phyloP scores from a whole-genome alignment of 2,888 invertebrate genomes.

The Crematogaster levior region DNA sequence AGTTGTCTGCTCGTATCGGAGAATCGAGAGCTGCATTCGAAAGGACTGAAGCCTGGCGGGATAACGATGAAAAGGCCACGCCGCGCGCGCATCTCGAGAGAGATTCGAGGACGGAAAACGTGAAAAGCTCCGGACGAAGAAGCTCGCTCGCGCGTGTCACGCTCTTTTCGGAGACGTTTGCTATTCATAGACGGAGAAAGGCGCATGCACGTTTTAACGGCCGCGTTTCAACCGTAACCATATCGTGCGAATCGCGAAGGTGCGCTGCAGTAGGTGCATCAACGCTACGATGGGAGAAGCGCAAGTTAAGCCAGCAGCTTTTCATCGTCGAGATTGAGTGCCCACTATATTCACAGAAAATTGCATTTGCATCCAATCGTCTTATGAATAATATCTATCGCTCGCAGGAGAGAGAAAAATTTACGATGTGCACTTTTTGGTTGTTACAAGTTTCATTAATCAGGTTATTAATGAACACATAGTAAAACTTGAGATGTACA shows the following conservation, averaged over 20 bases:
- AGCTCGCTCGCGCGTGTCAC: conserved; percentile 34
- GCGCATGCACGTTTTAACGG: conserved; percentile 20
- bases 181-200: conserved; percentile 48
- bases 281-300: conserved; percentile 24
- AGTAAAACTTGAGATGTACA: background rate
- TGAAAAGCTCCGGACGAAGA: conserved; percentile 42
- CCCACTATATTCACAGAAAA: conserved; percentile 12
- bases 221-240: conserved; percentile 14
- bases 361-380: background rate
- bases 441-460: background rate
- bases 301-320: conserved; percentile 32
- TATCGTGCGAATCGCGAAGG: conserved; percentile 4
- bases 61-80: conserved; percentile 57
- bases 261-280: background rate
- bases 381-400: background rate
- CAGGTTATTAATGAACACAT: background rate
- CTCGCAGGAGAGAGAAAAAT: background rate
- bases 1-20: conserved; percentile 64
- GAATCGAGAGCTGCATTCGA: conserved; percentile 66
- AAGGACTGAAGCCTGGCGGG: conserved; percentile 46
- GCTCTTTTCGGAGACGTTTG: conserved; percentile 33
- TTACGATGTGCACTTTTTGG: background rate
- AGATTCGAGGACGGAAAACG: conserved; percentile 43
- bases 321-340: background rate
- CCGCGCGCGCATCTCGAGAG: conserved; percentile 30